These are phyloP conservation scores for Gallinago stenura DNA, from an alignment of 2,797 vertebrate species.

Conservation along the genomic window DNA sequence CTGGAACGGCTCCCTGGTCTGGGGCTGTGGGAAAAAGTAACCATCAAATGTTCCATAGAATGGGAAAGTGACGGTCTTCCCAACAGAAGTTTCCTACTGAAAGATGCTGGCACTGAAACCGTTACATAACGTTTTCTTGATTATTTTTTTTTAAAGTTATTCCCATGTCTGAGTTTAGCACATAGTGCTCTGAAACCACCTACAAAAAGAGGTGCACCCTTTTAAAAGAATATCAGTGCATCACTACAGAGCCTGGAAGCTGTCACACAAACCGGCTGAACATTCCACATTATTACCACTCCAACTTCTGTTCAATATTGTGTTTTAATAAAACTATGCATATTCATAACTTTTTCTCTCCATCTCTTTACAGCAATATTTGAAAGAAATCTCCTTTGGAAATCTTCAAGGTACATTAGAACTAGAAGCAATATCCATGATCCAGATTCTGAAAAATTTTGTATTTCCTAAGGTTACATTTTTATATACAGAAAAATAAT, in stretches of 20 bases:
- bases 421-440: not conserved
- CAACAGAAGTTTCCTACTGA: not conserved
- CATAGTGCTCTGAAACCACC: not conserved
- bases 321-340: not conserved
- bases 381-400: not conserved
- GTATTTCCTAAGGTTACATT: not conserved
- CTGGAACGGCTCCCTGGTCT: not conserved
- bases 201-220: not conserved
- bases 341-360: not conserved
- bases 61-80: not conserved
- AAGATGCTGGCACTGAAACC: not conserved
- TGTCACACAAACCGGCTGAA: not conserved
- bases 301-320: not conserved
- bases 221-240: not conserved
- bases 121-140: not conserved
- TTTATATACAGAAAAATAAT: not conserved
- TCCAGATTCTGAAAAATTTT: not conserved
- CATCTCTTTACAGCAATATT: not conserved
- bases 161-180: not conserved
- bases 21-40: not conserved
- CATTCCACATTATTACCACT: not conserved
- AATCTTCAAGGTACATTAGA: not conserved
- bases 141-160: not conserved
- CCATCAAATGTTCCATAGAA: not conserved
- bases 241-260: not conserved